Base-by-base conservation (phyloP, 2,797 vertebrate genomes). In the Pseudomugil gertrudae region DNA sequence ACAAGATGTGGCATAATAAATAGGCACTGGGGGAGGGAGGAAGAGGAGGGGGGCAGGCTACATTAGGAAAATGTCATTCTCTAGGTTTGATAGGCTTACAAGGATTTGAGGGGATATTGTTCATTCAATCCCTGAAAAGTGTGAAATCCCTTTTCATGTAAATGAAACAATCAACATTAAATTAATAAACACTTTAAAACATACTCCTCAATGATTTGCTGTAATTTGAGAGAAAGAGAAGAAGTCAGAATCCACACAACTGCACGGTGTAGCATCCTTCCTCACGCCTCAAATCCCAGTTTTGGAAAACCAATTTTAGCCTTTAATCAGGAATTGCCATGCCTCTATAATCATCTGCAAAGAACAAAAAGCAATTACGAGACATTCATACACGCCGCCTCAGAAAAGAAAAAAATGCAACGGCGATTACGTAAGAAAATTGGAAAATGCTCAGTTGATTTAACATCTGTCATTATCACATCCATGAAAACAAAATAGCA, bases 361-460 rank as follows among this genome's bases (percentile, higher is more conserved):
- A 87, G 87, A 94, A 90, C 51, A 91, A 87, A 92, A 81, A 84
- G 83, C 68, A 91, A 90, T 94, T 93, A 93, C 89, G 81, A 86
- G 59, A 52, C 68, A 40, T 85, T 93, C 90, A 88, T 83, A 84
- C 74, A 78, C 10, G 53, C 59, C 63, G 72, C 60, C 32, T 84
- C 72, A 50, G 32, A 52, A 40, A 75, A 26, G 66, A 88, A 76
- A 80, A 84, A 79, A 63, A 80, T 69, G 66, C 56, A 19, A 19
- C 72, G 74, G 63, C 85, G 84, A 90, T 92, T 89, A 78, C 83
- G 88, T 81, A 77, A 78, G 69, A 74, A 81, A 87, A 92, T 91
- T 89, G 61, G 78, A 84, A 84, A 79, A 86, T 63, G 68, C 64
- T 86, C 56, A 71, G 67, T 65, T 67, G 79, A 83, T 84, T 88